Conservation (phyloP, 2,113 vertebrate species). For the Sinocyclocheilus grahami region DNA sequence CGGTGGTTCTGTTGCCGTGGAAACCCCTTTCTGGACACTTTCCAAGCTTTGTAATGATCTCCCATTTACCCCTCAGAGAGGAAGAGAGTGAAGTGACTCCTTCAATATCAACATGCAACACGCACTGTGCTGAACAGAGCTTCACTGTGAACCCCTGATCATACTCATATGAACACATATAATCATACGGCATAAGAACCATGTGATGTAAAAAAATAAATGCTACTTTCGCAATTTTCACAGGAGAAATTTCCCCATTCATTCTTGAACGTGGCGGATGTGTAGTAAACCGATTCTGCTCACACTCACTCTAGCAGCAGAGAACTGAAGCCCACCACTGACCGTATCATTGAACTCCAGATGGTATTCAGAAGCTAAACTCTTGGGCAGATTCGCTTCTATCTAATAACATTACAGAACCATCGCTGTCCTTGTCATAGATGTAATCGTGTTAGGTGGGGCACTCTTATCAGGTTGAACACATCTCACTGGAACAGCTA, state of each 20-base stretch:
- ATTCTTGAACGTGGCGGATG: not conserved
- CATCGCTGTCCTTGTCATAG: slow-evolving; percentile 36
- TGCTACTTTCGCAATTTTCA: not conserved
- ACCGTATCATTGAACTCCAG: slow-evolving; percentile 9
- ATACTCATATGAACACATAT: slow-evolving; percentile 12
- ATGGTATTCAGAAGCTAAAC: slow-evolving; percentile 8
- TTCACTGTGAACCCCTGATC: slow-evolving; percentile 9
- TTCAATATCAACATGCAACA: slow-evolving; percentile 51
- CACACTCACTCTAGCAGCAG: not conserved
- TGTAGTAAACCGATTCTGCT: slow-evolving; percentile 18
- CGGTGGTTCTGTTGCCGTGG: slow-evolving; percentile 68
- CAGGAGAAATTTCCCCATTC: slow-evolving; percentile 22
- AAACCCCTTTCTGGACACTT: slow-evolving; percentile 73
- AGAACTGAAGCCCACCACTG: not conserved
- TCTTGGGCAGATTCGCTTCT: not conserved
- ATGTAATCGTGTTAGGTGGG: slow-evolving; percentile 45
- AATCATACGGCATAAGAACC: slow-evolving; percentile 31
- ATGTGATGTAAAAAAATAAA: slow-evolving; percentile 9
- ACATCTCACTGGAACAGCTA: not conserved
- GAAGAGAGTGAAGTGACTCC: slow-evolving; percentile 55
- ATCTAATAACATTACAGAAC: slow-evolving; percentile 37
- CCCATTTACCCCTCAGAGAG: slow-evolving; percentile 66
- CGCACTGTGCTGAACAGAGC: slow-evolving; percentile 19
- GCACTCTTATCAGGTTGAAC: slow-evolving; percentile 43
- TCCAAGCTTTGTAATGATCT: slow-evolving; percentile 77